Conservation (phyloP, 1,140 invertebrate species). For the Anastrepha ludens region DNA sequence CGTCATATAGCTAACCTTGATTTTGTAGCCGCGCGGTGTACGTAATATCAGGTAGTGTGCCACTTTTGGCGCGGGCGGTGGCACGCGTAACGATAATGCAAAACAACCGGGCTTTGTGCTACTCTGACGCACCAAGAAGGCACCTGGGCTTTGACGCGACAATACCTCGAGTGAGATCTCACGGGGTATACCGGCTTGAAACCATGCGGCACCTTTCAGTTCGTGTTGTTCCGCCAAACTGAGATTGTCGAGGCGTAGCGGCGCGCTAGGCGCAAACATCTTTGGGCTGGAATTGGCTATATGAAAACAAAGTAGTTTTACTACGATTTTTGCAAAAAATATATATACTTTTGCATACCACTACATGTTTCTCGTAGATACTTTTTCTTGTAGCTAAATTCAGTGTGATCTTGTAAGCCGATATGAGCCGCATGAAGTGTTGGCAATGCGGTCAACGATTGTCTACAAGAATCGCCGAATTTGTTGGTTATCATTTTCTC, state of each 20-base stretch:
- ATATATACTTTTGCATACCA: slow-evolving; percentile 58
- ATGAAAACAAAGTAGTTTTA: slow-evolving; percentile 12
- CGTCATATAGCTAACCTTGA: slow-evolving; percentile 84
- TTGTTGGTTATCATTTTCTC: slow-evolving; percentile 75
- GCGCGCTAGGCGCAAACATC: slow-evolving; percentile 78
- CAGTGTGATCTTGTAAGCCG: slow-evolving; percentile 54
- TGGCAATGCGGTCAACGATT: slow-evolving; percentile 71
- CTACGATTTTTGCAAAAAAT: not conserved
- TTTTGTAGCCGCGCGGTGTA: slow-evolving; percentile 94
- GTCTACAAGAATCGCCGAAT: slow-evolving; percentile 73
- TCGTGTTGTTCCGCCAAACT: slow-evolving; percentile 86
- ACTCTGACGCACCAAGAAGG: slow-evolving; percentile 95
- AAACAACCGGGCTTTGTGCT: slow-evolving; percentile 96
- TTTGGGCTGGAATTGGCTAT: slow-evolving; percentile 73
- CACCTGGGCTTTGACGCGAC: slow-evolving; percentile 91
- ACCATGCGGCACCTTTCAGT: slow-evolving; percentile 91
- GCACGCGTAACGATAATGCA: slow-evolving; percentile 94
- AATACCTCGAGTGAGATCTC: slow-evolving; percentile 95
- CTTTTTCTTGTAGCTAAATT: slow-evolving; percentile 66
- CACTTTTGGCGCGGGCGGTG: slow-evolving; percentile 93
- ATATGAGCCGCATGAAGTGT: slow-evolving; percentile 63
- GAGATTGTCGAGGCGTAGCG: slow-evolving; percentile 78
- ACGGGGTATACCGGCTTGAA: slow-evolving; percentile 95
- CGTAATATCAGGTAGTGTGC: slow-evolving; percentile 96
- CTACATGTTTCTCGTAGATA: slow-evolving; percentile 72